Percentiles rank a stretch among this genome's conserved stretches.
Conservation (phyloP, 2,113 vertebrate species). For the Xiphorhynchus elegans region DNA sequence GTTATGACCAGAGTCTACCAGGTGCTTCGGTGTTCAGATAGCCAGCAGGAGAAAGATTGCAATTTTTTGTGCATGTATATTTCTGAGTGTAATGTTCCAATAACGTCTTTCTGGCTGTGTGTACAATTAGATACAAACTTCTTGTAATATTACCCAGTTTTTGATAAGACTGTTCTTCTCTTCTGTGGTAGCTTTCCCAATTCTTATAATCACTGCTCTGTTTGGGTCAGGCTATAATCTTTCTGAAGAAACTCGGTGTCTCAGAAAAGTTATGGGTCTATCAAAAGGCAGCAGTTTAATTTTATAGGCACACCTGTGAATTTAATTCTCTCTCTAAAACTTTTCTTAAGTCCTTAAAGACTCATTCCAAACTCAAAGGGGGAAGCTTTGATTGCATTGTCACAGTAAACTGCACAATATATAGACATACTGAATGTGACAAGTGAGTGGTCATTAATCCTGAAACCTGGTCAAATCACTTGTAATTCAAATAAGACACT, state of each 20-base stretch:
- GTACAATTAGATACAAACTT: background rate
- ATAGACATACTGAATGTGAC: background rate
- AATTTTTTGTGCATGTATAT: background rate
- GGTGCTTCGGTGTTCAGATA: background rate
- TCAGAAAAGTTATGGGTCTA: background rate
- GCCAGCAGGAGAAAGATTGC: background rate
- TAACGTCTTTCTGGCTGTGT: background rate
- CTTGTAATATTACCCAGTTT: background rate
- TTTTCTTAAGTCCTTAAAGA: slow-evolving; percentile 11
- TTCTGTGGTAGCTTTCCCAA: background rate
- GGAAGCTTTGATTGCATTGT: background rate
- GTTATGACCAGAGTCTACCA: background rate
- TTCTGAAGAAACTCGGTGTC: background rate
- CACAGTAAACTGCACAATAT: background rate
- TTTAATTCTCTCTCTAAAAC: slow-evolving; percentile 10
- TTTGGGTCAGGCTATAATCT: background rate
- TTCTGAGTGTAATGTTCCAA: background rate
- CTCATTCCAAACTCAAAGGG: background rate
- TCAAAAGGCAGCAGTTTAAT: background rate
- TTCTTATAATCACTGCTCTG: background rate
- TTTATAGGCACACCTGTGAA: background rate
- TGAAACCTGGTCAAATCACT: background rate
- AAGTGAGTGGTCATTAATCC: background rate
- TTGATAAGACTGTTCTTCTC: background rate
- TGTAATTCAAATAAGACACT: background rate